phyloP scores from a whole-genome alignment of 2,888 invertebrate species.

The Nemotelus nigrinus region DNA sequence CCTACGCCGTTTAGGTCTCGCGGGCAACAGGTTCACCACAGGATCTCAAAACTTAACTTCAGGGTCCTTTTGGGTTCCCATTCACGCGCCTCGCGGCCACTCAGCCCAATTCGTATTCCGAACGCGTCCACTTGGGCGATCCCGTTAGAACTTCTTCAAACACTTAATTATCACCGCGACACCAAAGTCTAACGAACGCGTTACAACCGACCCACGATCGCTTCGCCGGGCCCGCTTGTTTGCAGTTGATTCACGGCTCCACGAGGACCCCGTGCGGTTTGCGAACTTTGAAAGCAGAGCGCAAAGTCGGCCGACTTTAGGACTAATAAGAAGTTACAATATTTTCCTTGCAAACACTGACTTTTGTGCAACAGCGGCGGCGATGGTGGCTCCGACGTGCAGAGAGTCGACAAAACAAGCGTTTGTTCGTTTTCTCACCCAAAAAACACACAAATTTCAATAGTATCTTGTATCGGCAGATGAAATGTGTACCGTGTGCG shows the following conservation, averaged over 20 bases:
- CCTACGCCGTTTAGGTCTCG: neutral
- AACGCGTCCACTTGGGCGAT: neutral
- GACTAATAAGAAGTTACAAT: slow-evolving; percentile 36
- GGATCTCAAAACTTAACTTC: too few species aligned
- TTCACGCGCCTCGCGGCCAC: slow-evolving; percentile 6
- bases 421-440: slow-evolving; percentile 40
- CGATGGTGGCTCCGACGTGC: slow-evolving; percentile 49
- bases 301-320: slow-evolving; percentile 22
- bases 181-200: neutral
- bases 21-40: slow-evolving; percentile 37
- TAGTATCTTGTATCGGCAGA: slow-evolving; percentile 47
- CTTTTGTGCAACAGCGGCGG: slow-evolving; percentile 50
- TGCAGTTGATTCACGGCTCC: neutral
- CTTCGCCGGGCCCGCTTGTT: neutral
- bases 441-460: slow-evolving; percentile 48
- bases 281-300: slow-evolving; percentile 14
- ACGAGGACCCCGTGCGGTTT: slow-evolving; percentile 32
- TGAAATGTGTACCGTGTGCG: slow-evolving; percentile 47
- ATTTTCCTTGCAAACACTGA: slow-evolving; percentile 39
- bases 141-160: neutral
- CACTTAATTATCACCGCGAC: slow-evolving; percentile 1
- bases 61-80: neutral
- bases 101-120: neutral
- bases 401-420: slow-evolving; percentile 59
- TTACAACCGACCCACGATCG: neutral